Evolutionary conservation across 2,888 invertebrate genomes (phyloP).

Genomic region (Tillus elongatus): DNA sequence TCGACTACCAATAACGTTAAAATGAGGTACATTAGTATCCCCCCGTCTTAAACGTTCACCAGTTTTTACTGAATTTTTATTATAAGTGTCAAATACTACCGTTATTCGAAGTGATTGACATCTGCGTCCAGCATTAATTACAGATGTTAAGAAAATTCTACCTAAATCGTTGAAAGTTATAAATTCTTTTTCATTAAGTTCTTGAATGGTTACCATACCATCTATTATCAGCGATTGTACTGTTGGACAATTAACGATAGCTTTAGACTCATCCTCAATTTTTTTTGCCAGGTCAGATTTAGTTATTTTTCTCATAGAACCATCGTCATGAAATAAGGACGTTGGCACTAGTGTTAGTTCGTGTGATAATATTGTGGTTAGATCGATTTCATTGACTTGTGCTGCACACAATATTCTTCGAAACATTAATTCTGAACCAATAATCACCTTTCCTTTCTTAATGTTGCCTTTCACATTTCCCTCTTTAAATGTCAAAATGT

Average conservation of each 20-base stretch:
- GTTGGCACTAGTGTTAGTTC: slow-evolving; percentile 14
- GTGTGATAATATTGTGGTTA: slow-evolving; percentile 14
- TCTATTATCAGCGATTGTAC: slow-evolving; percentile 14
- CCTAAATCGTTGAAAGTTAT: slow-evolving; percentile 16
- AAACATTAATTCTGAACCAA: slow-evolving; percentile 14
- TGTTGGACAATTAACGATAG: slow-evolving; percentile 10
- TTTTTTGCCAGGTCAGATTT: slow-evolving; percentile 16
- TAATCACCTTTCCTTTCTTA: slow-evolving; percentile 3
- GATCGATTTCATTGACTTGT: slow-evolving; percentile 13
- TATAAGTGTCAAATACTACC: slow-evolving; percentile 13
- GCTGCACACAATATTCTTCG: slow-evolving; percentile 11
- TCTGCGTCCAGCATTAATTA: slow-evolving; percentile 6
- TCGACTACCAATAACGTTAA: slow-evolving; percentile 13
- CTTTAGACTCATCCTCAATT: too few relatives aligned
- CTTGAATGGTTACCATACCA: slow-evolving; percentile 14
- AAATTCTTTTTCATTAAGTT: slow-evolving; percentile 15
- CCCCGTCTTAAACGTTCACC: slow-evolving; percentile 11
- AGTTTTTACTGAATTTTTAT: slow-evolving; percentile 11
- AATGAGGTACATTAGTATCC: slow-evolving; percentile 12
- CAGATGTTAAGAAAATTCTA: slow-evolving; percentile 3
- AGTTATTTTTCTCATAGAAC: slow-evolving; percentile 15
- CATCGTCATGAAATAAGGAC: slow-evolving; percentile 17
- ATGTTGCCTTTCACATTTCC: slow-evolving; percentile 7
- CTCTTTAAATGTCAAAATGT: slow-evolving; percentile 9
- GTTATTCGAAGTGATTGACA: slow-evolving; percentile 12